Conservation (phyloP, 1,140 invertebrate species). For the Homalodisca vitripennis region DNA sequence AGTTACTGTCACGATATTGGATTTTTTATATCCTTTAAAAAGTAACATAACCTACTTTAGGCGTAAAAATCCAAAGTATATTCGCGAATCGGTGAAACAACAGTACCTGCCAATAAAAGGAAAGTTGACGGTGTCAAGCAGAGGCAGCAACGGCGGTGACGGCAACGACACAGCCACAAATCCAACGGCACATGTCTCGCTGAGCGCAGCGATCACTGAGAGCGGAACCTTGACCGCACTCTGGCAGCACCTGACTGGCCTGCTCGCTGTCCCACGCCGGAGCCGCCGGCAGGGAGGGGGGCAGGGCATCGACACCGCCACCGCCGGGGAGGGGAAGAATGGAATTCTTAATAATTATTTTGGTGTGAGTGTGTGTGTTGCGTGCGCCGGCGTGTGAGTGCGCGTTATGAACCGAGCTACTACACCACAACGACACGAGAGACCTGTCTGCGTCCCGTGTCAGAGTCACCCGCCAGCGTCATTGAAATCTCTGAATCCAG, state of each 20-base stretch:
- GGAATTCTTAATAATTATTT: slow-evolving; percentile 37
- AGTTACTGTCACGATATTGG: no score
- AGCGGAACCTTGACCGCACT: slow-evolving; percentile 26
- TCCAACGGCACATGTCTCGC: slow-evolving; percentile 27
- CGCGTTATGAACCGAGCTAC: slow-evolving; percentile 33
- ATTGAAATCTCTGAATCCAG: no score
- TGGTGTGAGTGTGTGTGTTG: slow-evolving; percentile 33
- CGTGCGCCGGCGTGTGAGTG: slow-evolving; percentile 24
- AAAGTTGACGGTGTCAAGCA: no score
- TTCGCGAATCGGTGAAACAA: no score
- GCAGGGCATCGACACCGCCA: slow-evolving; percentile 34
- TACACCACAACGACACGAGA: slow-evolving; percentile 26
- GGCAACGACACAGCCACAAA: no score
- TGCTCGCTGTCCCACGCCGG: slow-evolving; percentile 11
- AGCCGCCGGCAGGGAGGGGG: slow-evolving; percentile 3
- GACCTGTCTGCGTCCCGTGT: not conserved
- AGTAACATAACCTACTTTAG: no score
- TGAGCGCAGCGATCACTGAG: not conserved
- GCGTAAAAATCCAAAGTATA: no score
- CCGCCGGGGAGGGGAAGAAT: slow-evolving; percentile 32
- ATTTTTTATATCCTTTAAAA: no score
- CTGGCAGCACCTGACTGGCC: slow-evolving; percentile 1
- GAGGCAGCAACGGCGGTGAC: no score
- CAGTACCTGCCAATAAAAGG: no score
- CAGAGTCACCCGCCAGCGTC: no score